phyloP scores from a whole-genome alignment of 2,113 vertebrate genomes.

The Oryctolagus cuniculus region DNA sequence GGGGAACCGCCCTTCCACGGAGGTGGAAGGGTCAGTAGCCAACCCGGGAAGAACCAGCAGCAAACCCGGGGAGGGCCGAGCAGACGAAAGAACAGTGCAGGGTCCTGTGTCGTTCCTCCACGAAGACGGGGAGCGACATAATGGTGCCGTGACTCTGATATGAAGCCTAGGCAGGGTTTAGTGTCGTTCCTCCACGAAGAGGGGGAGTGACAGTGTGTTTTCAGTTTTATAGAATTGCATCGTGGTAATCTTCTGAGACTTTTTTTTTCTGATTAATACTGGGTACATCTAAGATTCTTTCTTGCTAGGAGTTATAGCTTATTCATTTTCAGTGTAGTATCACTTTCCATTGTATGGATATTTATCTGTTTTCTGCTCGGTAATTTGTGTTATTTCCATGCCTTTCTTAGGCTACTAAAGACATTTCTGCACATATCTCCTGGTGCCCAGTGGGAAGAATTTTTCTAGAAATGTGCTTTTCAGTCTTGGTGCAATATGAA shows the following conservation, averaged over 20 bases:
- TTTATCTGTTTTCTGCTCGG: not conserved
- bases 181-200: too few species aligned
- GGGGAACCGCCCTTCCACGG: too few species aligned
- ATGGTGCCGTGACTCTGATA: too few species aligned
- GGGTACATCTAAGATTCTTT: not conserved
- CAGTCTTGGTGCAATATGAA: not conserved
- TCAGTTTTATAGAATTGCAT: slow-evolving; percentile 4
- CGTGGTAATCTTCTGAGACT: not conserved
- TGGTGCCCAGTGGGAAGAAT: not conserved
- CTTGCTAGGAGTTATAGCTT: not conserved
- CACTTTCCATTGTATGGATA: not conserved
- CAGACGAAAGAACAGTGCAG: too few species aligned
- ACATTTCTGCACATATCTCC: not conserved
- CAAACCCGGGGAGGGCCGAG: too few species aligned
- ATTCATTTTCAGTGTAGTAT: not conserved
- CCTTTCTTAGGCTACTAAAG: not conserved
- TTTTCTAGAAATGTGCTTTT: not conserved
- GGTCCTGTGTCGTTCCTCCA: too few species aligned
- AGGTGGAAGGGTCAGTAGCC: too few species aligned
- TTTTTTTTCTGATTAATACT: not conserved
- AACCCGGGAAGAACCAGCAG: too few species aligned
- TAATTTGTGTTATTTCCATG: not conserved
- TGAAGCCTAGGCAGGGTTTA: too few species aligned
- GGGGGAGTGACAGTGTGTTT: too few species aligned
- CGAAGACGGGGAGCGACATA: too few species aligned